phyloP scores from a whole-genome alignment of 2,113 vertebrate genomes.

The Oreotrochilus melanogaster region DNA sequence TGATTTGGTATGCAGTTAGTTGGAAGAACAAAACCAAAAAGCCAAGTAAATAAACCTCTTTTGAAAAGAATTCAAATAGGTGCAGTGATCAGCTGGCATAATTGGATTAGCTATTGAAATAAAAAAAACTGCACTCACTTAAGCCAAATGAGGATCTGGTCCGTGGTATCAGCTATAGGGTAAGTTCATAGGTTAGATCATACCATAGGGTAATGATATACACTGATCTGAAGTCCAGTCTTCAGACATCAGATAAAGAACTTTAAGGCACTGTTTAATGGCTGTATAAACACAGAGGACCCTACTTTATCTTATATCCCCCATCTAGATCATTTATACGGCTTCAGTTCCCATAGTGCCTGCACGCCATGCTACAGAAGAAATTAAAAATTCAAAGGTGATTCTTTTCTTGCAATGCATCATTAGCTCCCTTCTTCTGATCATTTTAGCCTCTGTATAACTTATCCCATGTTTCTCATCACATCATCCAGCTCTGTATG shows the following conservation, averaged over 20 bases:
- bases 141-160: background rate
- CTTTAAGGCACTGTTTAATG: conserved; percentile 55
- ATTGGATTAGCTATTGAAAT: conserved; percentile 22
- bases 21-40: background rate
- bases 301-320: conserved; percentile 29
- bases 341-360: conserved; percentile 34
- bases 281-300: conserved; percentile 51
- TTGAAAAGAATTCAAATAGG: background rate
- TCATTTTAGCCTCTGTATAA: conserved; percentile 33
- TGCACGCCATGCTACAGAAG: background rate
- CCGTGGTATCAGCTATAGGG: background rate
- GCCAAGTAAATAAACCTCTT: background rate
- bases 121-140: background rate
- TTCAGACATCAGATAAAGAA: conserved; percentile 68
- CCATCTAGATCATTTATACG: conserved; percentile 1
- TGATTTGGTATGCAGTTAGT: background rate
- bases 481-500: background rate
- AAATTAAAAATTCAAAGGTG: conserved; percentile 28
- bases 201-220: conserved; percentile 26
- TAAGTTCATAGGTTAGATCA: conserved; percentile 55
- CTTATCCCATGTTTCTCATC: conserved; percentile 42
- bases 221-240: conserved; percentile 24
- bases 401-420: background rate
- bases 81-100: background rate
- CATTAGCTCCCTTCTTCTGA: background rate